Evolutionary conservation across 2,888 invertebrate species (phyloP).

Genomic region (Epinotia nisella): DNA sequence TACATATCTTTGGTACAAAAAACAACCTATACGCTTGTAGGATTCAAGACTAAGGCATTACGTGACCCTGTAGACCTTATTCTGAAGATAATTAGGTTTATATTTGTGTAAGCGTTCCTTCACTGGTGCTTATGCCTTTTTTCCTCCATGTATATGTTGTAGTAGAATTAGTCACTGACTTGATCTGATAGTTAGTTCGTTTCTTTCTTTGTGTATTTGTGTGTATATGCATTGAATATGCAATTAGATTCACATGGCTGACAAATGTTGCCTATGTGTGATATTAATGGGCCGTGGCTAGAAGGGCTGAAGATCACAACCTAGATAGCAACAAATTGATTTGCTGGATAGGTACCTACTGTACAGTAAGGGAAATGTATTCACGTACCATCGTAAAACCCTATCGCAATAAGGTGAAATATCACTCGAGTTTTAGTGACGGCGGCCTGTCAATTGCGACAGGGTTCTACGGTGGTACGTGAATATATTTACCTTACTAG

Average conservation of each 20-base stretch:
- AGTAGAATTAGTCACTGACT: slow-evolving; percentile 36
- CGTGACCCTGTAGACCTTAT: slow-evolving; percentile 1
- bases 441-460: no score
- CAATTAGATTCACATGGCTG: slow-evolving; percentile 26
- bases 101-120: background rate
- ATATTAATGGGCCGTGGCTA: slow-evolving; percentile 16
- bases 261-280: slow-evolving; percentile 23
- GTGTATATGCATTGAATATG: slow-evolving; percentile 28
- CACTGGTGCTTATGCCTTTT: background rate
- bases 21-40: background rate
- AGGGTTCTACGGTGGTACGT: no score
- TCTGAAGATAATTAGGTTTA: background rate
- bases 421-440: no score
- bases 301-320: slow-evolving; percentile 22
- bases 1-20: background rate
- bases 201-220: slow-evolving; percentile 26
- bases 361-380: no score
- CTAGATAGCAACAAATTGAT: background rate
- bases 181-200: slow-evolving; percentile 22
- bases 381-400: no score
- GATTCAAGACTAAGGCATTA: background rate
- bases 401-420: no score
- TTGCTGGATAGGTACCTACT: background rate
- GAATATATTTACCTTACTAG: no score
- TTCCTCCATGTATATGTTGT: background rate